Evolutionary conservation across 2,888 invertebrate species (phyloP).

Genomic region (Gari tellinella): DNA sequence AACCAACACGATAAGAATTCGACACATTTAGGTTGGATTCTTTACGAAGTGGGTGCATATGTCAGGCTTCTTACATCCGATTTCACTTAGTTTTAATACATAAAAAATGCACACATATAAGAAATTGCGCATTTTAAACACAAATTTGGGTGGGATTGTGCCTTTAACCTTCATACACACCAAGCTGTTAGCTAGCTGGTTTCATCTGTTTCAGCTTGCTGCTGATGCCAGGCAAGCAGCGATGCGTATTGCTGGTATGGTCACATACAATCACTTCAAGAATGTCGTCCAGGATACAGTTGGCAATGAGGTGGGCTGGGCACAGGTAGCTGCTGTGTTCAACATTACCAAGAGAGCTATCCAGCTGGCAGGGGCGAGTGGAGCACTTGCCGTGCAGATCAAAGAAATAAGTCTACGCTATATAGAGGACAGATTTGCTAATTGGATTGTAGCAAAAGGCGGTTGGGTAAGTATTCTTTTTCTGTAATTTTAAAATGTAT

Average conservation of each 20-base stretch:
- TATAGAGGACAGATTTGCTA: conserved; percentile 81
- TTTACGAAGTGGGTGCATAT: too few relatives aligned
- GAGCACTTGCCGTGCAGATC: conserved; percentile 75
- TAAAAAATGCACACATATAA: too few relatives aligned
- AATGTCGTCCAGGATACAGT: conserved; percentile 74
- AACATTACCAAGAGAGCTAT: conserved; percentile 79
- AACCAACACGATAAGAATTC: too few relatives aligned
- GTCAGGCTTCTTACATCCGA: too few relatives aligned
- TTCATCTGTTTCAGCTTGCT: conserved; percentile 37
- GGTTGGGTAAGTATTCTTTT: conserved; percentile 79
- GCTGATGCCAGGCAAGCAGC: conserved; percentile 61
- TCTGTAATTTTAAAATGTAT: too few relatives aligned
- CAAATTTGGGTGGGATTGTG: too few relatives aligned
- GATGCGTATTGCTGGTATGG: conserved; percentile 67
- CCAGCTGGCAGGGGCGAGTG: conserved; percentile 76
- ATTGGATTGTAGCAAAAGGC: conserved; percentile 82
- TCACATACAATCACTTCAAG: conserved; percentile 79
- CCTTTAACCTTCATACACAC: too few relatives aligned
- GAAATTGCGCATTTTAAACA: too few relatives aligned
- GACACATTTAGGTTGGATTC: too few relatives aligned
- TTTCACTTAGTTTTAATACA: too few relatives aligned
- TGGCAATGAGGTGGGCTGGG: conserved; percentile 77
- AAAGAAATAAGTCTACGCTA: conserved; percentile 81
- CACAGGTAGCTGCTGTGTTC: conserved; percentile 81
- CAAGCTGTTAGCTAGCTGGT: too few relatives aligned